Percentiles rank a stretch among this genome's conserved stretches.
Conservation (phyloP, 2,797 vertebrate genomes). For the Bucorvus abyssinicus region DNA sequence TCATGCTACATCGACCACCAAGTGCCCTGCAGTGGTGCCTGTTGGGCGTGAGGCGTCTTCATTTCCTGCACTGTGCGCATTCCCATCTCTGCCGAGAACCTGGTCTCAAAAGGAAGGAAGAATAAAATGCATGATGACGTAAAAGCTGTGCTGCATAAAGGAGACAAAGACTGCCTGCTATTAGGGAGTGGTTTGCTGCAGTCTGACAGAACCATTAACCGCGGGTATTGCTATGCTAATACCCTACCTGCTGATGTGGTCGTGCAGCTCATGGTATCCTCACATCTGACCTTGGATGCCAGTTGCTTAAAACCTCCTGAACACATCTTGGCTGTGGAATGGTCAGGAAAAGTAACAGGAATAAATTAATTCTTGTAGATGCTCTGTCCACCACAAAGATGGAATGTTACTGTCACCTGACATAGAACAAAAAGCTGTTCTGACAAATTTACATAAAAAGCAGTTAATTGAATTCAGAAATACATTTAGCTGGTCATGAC, state of each 20-base stretch:
- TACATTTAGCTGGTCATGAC: not conserved
- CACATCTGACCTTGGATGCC: not conserved
- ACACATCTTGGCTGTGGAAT: not conserved
- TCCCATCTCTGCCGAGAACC: not conserved
- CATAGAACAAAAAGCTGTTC: not conserved
- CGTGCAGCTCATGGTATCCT: accelerated
- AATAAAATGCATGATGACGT: not conserved
- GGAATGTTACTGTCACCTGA: not conserved
- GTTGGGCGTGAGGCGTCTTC: not conserved
- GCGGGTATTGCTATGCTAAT: accelerated
- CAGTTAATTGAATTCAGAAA: not conserved
- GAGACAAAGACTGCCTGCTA: not conserved
- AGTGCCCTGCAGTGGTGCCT: not conserved
- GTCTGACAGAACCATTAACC: not conserved
- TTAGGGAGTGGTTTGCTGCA: not conserved
- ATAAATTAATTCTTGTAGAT: not conserved
- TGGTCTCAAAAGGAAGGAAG: not conserved
- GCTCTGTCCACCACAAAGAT: not conserved
- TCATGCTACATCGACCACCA: not conserved
- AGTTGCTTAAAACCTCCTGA: not conserved
- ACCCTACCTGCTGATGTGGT: accelerated
- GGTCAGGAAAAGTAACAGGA: not conserved
- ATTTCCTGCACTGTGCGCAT: not conserved
- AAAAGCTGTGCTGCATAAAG: not conserved
- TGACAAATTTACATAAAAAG: not conserved